These are phyloP conservation scores for Manis crassicaudata DNA, from an alignment of 2,797 vertebrate species.

Conservation along the genomic window DNA sequence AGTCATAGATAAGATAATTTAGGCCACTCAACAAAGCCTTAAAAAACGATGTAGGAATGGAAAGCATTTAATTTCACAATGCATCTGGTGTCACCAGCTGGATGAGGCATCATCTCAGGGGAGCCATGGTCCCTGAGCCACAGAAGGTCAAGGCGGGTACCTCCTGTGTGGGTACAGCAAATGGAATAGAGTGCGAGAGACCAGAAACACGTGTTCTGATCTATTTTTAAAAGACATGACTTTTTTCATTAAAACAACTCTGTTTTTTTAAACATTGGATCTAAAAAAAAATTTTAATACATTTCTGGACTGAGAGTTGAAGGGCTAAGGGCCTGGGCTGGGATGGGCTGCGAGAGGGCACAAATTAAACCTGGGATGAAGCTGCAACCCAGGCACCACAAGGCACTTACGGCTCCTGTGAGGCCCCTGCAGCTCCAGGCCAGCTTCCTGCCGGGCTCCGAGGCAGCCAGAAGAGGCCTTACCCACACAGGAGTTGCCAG, in stretches of 20 bases:
- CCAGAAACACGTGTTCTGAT: slow-evolving; percentile 33
- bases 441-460: neutral
- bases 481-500: neutral
- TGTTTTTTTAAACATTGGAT: slow-evolving; percentile 41
- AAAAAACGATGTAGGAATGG: slow-evolving; percentile 43
- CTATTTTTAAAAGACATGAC: slow-evolving; percentile 26
- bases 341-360: neutral
- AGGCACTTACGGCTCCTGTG: fast-evolving
- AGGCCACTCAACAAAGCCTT: neutral
- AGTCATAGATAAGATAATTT: neutral
- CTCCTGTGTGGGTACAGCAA: neutral
- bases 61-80: slow-evolving; percentile 74
- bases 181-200: neutral
- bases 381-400: neutral
- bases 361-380: neutral
- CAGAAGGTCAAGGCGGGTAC: slow-evolving; percentile 16
- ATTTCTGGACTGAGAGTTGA: neutral
- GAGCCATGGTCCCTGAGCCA: slow-evolving; percentile 41
- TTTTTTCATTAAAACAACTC: neutral
- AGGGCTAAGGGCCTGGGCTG: neutral
- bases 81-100: slow-evolving; percentile 71
- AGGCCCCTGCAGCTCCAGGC: fast-evolving
- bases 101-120: neutral
- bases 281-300: neutral
- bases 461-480: neutral